Conservation (phyloP, 1,140 invertebrate genomes). For the Heliconius hermathena region DNA sequence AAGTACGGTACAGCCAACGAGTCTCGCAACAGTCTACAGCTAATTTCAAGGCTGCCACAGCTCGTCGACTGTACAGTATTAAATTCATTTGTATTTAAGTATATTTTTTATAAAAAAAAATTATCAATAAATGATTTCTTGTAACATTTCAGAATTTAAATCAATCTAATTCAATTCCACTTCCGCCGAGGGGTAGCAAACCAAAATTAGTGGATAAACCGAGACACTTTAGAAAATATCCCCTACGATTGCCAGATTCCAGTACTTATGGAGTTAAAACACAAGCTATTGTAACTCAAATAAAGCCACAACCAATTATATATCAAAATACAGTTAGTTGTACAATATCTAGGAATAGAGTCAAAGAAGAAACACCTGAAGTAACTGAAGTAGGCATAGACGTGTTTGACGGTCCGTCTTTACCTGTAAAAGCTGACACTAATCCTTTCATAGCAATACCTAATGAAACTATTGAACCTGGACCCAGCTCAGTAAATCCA, state of each 20-base stretch:
- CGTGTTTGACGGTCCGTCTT: conserved; percentile 46
- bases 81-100: no score
- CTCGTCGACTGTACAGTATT: no score
- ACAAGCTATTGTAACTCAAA: not conserved
- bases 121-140: not conserved
- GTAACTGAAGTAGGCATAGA: conserved; percentile 38
- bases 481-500: conserved; percentile 45
- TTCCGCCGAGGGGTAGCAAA: conserved; percentile 64
- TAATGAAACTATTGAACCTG: conserved; percentile 25
- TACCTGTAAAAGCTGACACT: conserved; percentile 42
- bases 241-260: conserved; percentile 51
- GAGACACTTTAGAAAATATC: conserved; percentile 68
- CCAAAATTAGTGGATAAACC: conserved; percentile 69
- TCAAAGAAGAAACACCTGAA: conserved; percentile 2
- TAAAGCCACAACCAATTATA: conserved; percentile 44
- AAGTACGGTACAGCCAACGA: no score
- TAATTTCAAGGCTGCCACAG: no score
- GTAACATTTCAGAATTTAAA: not conserved
- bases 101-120: no score
- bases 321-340: conserved; percentile 57
- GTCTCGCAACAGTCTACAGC: no score
- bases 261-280: not conserved
- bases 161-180: conserved; percentile 44
- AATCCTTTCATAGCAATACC: conserved; percentile 50
- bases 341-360: conserved; percentile 15